phyloP scores from a whole-genome alignment of 30 jellyfish, hydroid and myxozoan genomes.

The Aurelia sp. region DNA sequence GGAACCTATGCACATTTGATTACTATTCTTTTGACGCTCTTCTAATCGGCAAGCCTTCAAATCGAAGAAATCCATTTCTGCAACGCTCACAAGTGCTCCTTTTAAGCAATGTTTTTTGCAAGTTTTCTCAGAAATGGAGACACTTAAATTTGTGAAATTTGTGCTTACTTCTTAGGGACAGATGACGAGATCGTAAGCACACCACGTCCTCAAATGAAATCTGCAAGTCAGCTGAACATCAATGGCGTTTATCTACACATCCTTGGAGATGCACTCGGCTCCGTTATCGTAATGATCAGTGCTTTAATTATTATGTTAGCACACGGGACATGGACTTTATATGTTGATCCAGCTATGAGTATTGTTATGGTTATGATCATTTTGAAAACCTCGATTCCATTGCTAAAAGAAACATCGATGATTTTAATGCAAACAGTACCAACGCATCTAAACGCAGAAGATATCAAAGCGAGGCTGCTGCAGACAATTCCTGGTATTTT shows the following conservation, averaged over 20 bases:
- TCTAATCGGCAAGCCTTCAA: too few relatives aligned
- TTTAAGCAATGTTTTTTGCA: too few relatives aligned
- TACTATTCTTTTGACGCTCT: too few relatives aligned
- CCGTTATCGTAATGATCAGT: slow-evolving; percentile 96
- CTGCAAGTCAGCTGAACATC: slow-evolving; percentile 94
- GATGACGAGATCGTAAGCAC: slow-evolving; percentile 54
- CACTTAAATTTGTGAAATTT: too few relatives aligned
- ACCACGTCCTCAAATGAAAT: slow-evolving; percentile 51
- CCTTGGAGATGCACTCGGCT: slow-evolving; percentile 98
- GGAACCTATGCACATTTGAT: too few relatives aligned
- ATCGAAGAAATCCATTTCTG: too few relatives aligned
- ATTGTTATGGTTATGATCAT: slow-evolving; percentile 91
- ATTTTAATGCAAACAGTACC: slow-evolving; percentile 98
- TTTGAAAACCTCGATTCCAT: slow-evolving; percentile 95
- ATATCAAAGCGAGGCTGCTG: slow-evolving; percentile 68
- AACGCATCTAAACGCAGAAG: slow-evolving; percentile 82
- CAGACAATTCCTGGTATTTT: slow-evolving; percentile 68
- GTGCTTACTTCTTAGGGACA: slow-evolving; percentile 12
- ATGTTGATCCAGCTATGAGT: slow-evolving; percentile 99
- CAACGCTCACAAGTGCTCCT: too few relatives aligned
- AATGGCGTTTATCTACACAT: slow-evolving; percentile 96
- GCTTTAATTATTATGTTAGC: slow-evolving; percentile 89
- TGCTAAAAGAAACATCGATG: slow-evolving; percentile 87
- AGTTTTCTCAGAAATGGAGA: too few relatives aligned
- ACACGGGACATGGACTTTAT: slow-evolving; percentile 90